Base-by-base conservation (phyloP, 2,797 vertebrate species). In the Otolemur crassicaudatus region DNA sequence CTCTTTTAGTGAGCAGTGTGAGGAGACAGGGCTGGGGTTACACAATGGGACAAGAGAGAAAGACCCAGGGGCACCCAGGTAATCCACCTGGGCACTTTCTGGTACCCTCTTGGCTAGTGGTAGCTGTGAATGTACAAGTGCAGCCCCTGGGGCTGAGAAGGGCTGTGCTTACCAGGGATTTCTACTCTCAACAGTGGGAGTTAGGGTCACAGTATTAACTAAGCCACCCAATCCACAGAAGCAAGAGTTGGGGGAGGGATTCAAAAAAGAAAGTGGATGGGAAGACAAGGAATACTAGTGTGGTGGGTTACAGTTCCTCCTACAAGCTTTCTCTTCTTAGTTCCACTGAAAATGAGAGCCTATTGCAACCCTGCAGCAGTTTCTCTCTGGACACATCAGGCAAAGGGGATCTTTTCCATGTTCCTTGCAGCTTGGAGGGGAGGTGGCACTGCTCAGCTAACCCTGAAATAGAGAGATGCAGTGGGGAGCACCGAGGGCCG, bases 401-500 rank as follows among this genome's bases (percentile, higher is more conserved):
- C 9, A 14, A 40, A 53, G 14, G 40, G 23, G 2, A 46, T 27
- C 27, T 56, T 83, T 56, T 22, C 16, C 11, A n/a, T 1, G 12
- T 8, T 58, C 20, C 37, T 16, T 34, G 14, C 5, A 22, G 16
- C 20, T n/a, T 10, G 4, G 37, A 3, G 8, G 10, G 9, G 25
- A 43, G 46, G 70, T 4, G 5, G 3, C 1, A 2, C 16, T 65
- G 49, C 27, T n/a, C 11, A 13, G 60, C 31, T 3, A 12, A 11
- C 2, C 16, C 10, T 40, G 9, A 12, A 23, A n/a, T 61, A 43
- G 22, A 53, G 12, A 56, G 27, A 7, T 43, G 0, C 12, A 53
- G 1, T 19, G n/a, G 25, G n/a, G 22, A 1, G 1, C 5, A 11
- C 1, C 22, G 22, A 60, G 40, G 34, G 7, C n/a, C 22, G 2